Evolutionary conservation across 2,113 vertebrate genomes (phyloP).

Genomic region (Pachyramphus minor): DNA sequence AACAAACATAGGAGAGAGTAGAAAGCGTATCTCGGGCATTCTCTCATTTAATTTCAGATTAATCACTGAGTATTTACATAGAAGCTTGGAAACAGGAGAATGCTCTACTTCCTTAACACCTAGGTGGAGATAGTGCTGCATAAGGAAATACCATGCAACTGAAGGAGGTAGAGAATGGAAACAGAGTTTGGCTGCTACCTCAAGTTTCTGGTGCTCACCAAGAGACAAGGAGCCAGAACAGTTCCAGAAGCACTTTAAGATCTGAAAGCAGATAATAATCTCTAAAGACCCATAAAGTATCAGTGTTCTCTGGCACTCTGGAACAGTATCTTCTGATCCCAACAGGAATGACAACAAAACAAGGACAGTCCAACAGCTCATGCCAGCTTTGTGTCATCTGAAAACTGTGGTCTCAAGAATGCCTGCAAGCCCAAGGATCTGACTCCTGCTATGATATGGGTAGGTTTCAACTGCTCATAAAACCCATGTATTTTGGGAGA

Average conservation of each 20-base stretch:
- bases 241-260: background rate
- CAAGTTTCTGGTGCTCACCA: background rate
- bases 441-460: background rate
- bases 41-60: background rate
- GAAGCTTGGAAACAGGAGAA: background rate
- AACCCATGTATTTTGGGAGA: background rate
- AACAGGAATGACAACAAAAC: background rate
- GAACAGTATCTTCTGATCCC: background rate
- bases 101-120: background rate
- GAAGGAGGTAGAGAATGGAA: background rate
- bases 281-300: background rate
- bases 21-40: background rate
- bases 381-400: background rate
- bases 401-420: background rate
- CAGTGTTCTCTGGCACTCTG: background rate
- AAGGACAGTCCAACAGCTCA: background rate
- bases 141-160: background rate
- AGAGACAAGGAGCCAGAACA: background rate
- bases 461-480: background rate
- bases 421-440: background rate
- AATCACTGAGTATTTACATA: background rate
- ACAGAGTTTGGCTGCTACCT: background rate
- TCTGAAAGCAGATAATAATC: background rate
- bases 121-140: background rate
- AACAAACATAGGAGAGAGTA: background rate